phyloP scores from a whole-genome alignment of 64 coral and sea anemone species.

The Montipora capricornis region DNA sequence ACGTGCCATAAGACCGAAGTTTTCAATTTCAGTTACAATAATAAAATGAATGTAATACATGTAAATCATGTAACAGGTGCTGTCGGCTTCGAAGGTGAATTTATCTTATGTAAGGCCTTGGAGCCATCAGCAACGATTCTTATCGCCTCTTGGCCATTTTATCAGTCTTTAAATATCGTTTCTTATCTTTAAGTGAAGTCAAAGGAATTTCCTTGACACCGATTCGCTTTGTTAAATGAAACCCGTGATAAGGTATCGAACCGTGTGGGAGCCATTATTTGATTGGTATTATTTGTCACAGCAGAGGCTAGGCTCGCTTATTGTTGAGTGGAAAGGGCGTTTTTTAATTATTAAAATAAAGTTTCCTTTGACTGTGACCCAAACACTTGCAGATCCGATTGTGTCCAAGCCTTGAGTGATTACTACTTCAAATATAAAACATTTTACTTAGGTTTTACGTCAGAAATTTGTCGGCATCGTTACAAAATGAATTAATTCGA shows the following conservation, averaged over 20 bases:
- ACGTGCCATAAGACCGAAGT: too few species aligned
- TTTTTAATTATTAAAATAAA: slow-evolving; percentile 12
- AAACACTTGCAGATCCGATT: not conserved
- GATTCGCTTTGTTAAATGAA: not conserved
- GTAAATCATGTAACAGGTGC: not conserved
- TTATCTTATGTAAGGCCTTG: not conserved
- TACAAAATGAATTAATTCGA: not conserved
- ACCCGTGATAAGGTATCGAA: not conserved
- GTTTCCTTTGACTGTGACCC: not conserved
- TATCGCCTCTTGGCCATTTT: not conserved
- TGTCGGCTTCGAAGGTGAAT: not conserved
- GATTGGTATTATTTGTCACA: slow-evolving; percentile 1
- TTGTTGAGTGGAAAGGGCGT: slow-evolving; percentile 4
- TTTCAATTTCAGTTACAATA: too few species aligned
- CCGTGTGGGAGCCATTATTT: not conserved
- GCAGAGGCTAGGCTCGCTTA: not conserved
- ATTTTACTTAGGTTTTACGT: not conserved
- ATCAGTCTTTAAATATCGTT: not conserved
- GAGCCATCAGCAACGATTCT: not conserved
- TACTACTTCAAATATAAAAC: not conserved
- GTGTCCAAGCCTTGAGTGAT: not conserved
- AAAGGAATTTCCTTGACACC: not conserved
- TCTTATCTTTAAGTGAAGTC: not conserved
- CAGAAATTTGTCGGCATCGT: not conserved
- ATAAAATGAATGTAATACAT: not conserved